Evolutionary conservation across 2,113 vertebrate species (phyloP), one percentile per base, ranked within the genome.

Genomic region (Egretta garzetta): DNA sequence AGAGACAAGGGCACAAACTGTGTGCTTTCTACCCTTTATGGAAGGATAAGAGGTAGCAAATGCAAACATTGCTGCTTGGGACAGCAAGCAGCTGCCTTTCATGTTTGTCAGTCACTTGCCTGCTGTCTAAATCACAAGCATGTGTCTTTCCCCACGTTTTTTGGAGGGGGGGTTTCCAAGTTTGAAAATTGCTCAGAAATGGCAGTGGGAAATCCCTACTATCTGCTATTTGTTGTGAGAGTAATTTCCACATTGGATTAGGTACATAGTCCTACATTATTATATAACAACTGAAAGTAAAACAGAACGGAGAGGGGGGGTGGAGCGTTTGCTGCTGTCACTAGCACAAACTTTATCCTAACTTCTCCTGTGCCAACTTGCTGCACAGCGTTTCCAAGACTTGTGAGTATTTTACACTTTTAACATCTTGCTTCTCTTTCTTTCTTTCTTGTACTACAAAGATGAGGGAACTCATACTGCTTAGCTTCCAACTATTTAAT

Each of bases 251-350:
- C 30, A 1, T 6, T n/a, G 37, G 6, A 24, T 33, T 50, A 49
- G 9, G 37, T 30, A 80, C 11, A 15, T 30, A 90, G 53, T 23
- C 32, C 41, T 45, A 4, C 17, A 11, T 35, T 37, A 80, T 93
- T 91, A 76, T 56, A 7, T 81, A 94, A 89, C 73, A 96, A 96
- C 62, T 70, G 97, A 97, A 97, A 97, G 96, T 91, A 96, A 97
- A 97, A 97, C 27, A 52, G 86, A 60, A 53, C 1, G 19, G 17
- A 85, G 91, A 41, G 8, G 68, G 86, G 70, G 80, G 86, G 91
- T 52, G 95, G 96, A 95, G 95, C 89, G 0, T 81, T n/a, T 23
- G 55, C 39, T 53, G 37, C 94, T 97, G 89, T 73, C 94, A 76
- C n/a, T 39, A 20, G 10, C 14, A 23, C n/a, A 76, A 56, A 73